Percentiles rank a stretch among this genome's conserved stretches.
These are phyloP conservation scores for Acronicta psi DNA, from an alignment of 2,888 invertebrate genomes.

Conservation along the genomic window DNA sequence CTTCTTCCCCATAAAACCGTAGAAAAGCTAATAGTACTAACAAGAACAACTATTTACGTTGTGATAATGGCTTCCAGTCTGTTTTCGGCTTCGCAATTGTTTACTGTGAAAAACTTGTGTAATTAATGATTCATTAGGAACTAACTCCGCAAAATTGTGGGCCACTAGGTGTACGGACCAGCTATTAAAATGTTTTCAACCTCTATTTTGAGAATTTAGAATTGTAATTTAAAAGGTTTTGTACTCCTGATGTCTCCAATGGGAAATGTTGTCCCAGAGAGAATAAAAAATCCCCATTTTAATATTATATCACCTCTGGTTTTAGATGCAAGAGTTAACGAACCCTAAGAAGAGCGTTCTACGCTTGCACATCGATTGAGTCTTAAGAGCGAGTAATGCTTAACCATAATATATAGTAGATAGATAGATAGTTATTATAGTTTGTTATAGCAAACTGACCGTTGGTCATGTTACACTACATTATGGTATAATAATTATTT, in stretches of 20 bases:
- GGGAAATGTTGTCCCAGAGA: too few species aligned
- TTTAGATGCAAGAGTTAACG: too few species aligned
- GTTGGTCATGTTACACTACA: constrained; percentile 14
- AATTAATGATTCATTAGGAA: constrained; percentile 54
- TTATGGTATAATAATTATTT: constrained; percentile 27
- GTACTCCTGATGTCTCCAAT: too few species aligned
- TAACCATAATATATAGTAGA: constrained; percentile 9
- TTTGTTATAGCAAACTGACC: constrained; percentile 23
- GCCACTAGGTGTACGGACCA: neutral
- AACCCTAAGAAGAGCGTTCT: too few species aligned
- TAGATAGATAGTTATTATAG: too few species aligned
- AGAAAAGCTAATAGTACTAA: constrained; percentile 22
- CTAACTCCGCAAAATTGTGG: constrained; percentile 31
- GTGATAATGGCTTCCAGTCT: constrained; percentile 32
- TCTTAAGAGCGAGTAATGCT: constrained; percentile 2
- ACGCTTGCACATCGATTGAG: too few species aligned
- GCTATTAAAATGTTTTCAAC: constrained; percentile 23
- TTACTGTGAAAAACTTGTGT: constrained; percentile 43
- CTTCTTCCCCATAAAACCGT: constrained; percentile 9
- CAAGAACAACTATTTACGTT: constrained; percentile 36
- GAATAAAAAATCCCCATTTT: too few species aligned
- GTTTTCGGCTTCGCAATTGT: constrained; percentile 41
- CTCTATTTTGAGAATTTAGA: constrained; percentile 9
- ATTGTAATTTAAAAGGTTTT: neutral
- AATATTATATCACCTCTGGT: too few species aligned